Percentiles rank a stretch among this genome's conserved stretches.
phyloP scores from a whole-genome alignment of 2,797 vertebrate species.

The Artibeus jamaicensis region DNA sequence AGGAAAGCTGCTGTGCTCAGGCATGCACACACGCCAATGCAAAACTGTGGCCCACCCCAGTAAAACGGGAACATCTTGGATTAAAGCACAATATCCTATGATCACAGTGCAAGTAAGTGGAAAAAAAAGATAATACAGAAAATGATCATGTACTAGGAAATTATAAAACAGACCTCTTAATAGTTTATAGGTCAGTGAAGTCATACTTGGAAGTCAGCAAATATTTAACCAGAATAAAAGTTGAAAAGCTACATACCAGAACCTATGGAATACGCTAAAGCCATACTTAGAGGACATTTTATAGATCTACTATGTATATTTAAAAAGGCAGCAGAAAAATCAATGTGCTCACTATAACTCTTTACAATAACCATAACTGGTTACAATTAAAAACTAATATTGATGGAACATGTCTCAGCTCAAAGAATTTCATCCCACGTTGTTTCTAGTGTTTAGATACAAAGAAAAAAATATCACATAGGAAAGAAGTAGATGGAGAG shows the following conservation, averaged over 20 bases:
- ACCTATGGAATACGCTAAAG: neutral
- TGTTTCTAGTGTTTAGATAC: neutral
- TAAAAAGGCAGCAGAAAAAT: neutral
- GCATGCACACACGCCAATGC: neutral
- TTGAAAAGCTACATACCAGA: neutral
- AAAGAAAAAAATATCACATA: neutral
- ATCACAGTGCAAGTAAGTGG: neutral
- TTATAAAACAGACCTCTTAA: neutral
- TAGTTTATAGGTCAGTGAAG: neutral
- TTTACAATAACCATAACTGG: neutral
- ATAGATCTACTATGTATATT: neutral
- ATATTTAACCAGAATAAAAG: conserved; percentile 20
- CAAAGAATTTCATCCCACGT: neutral
- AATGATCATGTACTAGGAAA: neutral
- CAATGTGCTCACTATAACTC: neutral
- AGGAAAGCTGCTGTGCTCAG: neutral
- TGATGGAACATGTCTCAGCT: neutral
- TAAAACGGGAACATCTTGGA: neutral
- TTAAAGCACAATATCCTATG: neutral
- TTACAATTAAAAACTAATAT: neutral
- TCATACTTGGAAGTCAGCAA: neutral
- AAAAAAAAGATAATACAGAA: neutral
- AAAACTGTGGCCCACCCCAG: neutral
- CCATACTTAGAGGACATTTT: neutral
- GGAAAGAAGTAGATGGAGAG: neutral